Evolutionary conservation across 2,888 invertebrate species (phyloP), one percentile per base, ranked within the genome.

Genomic region (Saturnia pavonia): DNA sequence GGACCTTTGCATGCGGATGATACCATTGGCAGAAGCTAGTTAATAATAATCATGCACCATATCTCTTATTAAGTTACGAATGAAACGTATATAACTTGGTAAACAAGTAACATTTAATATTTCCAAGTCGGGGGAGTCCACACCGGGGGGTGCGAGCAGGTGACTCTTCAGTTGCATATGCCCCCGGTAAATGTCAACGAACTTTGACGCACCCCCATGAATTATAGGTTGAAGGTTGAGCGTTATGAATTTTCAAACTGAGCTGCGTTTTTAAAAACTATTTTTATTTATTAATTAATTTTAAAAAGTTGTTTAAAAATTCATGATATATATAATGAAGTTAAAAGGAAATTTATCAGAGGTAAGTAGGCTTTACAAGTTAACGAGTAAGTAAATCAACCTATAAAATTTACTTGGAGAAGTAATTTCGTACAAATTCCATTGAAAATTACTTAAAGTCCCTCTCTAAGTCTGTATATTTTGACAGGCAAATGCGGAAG

Each of bases 91-190:
- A 85, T 84, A 85, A 84, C 85, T 87, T 82, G 86, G 84, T 83
- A 83, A 85, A 87, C 90, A 87, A 88, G 91, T 91, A 91, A 91
- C 90, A 92, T 91, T 92, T 90, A 91, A 91, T 91, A 91, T 89
- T 88, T 88, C 88, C 86, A 84, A 81, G 85, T 82, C 75, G 87
- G 88, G 86, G 83, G 82, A 81, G 78, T 74, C 81, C 76, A 80
- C 81, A 79, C 77, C 75, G 74, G 87, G 88, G 88, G 84, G 80
- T 78, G 81, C 73, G 72, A 75, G 87, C 93, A 93, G 93, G 93
- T 92, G 93, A 88, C 86, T 87, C 78, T 83, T 82, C 91, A 91
- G 89, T 91, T 91, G 92, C 92, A 91, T 89, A 91, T 91, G 92
- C 88, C 91, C 89, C 88, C 90, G 88, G 79, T 82, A 85, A 89